A percentile compares a stretch with the other conserved stretches of the same genome.
These are phyloP conservation scores for Coelopa frigida DNA, from an alignment of 1,140 invertebrate species.

Conservation along the genomic window DNA sequence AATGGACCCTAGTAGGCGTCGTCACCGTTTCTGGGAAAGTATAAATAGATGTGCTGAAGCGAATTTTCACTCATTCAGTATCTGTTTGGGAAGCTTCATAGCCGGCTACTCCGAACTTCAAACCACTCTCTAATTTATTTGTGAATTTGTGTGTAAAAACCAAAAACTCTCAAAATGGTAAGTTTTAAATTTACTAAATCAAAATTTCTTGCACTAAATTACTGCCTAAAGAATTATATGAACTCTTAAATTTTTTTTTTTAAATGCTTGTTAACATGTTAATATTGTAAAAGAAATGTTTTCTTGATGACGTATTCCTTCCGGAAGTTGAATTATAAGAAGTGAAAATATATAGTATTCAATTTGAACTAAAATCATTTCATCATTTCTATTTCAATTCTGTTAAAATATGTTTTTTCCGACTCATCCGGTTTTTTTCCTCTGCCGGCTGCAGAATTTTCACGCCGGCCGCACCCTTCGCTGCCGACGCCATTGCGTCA, in stretches of 20 bases:
- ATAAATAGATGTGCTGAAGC: conserved; percentile 13
- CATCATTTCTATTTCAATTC: not conserved
- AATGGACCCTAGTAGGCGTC: conserved; percentile 15
- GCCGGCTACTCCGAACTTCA: conserved; percentile 15
- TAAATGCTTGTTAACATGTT: too few species aligned
- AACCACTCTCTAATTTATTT: conserved; percentile 5
- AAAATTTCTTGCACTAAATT: too few species aligned
- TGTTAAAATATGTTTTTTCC: not conserved
- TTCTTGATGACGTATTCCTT: not conserved
- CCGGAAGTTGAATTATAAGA: not conserved
- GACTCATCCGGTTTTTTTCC: not conserved
- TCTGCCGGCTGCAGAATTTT: too few species aligned
- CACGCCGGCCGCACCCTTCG: not conserved
- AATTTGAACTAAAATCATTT: not conserved
- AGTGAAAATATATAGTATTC: not conserved
- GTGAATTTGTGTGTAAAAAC: conserved; percentile 13
- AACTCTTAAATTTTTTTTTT: not conserved
- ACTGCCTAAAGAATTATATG: not conserved
- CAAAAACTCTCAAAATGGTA: conserved; percentile 17
- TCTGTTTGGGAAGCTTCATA: conserved; percentile 19
- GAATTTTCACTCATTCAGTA: conserved; percentile 14
- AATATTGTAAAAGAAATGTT: conserved; percentile 3
- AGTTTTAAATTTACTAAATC: conserved; percentile 5
- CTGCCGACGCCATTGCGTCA: not conserved
- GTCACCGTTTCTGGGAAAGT: conserved; percentile 3